Conservation (phyloP, 2,113 vertebrate species). For the Erinaceus europaeus region DNA sequence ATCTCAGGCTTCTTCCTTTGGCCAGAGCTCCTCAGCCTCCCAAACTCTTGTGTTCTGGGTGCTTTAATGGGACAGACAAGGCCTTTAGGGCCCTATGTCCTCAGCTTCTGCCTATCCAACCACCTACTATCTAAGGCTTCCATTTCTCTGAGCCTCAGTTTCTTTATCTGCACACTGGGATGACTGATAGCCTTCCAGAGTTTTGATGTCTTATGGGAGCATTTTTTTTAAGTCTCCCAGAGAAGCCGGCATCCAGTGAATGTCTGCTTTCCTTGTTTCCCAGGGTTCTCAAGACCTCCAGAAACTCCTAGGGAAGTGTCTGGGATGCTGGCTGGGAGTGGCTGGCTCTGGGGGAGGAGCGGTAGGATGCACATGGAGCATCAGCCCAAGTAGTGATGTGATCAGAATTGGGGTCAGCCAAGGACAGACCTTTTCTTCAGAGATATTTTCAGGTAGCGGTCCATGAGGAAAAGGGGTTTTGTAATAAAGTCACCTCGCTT, state of each 20-base stretch:
- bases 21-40: background rate
- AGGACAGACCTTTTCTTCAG: background rate
- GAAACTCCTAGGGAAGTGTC: background rate
- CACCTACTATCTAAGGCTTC: background rate
- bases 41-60: background rate
- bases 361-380: too few relatives aligned
- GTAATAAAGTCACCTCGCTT: background rate
- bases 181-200: background rate
- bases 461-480: background rate
- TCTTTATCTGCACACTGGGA: background rate
- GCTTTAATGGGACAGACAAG: background rate
- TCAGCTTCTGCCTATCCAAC: background rate
- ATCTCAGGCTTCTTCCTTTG: background rate
- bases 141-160: background rate
- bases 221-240: background rate
- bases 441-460: too few relatives aligned
- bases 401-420: background rate
- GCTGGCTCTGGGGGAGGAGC: background rate
- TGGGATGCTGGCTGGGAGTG: background rate
- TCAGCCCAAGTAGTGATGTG: too few relatives aligned
- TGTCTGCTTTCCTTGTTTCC: background rate
- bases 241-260: background rate
- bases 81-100: background rate
- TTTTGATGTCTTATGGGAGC: background rate
- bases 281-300: background rate